phyloP scores from a whole-genome alignment of 2,113 vertebrate species.

The Melanerpes aurifrons region DNA sequence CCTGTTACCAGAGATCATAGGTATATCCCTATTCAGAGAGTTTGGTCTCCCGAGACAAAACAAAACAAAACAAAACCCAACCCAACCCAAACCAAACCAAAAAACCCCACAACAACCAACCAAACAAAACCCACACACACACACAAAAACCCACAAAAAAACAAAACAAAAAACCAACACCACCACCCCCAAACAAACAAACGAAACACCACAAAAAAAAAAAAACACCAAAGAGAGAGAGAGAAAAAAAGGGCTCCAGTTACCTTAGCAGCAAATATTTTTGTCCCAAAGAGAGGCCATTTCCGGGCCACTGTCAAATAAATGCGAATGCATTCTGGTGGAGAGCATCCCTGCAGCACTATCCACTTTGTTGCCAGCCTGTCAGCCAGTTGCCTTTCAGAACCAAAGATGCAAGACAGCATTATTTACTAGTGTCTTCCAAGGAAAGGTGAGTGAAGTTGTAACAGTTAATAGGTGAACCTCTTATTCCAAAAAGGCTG shows the following conservation, averaged over 20 bases:
- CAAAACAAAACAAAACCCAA: too few species aligned
- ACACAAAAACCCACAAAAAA: too few species aligned
- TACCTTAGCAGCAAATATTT: conserved; percentile 88
- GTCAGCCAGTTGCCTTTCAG: conserved; percentile 81
- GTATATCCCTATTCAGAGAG: not conserved
- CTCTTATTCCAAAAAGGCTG: not conserved
- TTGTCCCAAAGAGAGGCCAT: conserved; percentile 89
- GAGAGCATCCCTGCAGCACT: conserved; percentile 83
- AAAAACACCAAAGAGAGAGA: not conserved
- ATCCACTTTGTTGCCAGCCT: conserved; percentile 84
- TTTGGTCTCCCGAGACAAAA: too few species aligned
- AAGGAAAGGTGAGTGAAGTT: not conserved
- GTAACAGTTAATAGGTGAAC: not conserved
- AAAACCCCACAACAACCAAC: too few species aligned
- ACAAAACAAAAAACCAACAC: too few species aligned
- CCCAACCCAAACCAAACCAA: too few species aligned
- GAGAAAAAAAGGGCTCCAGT: not conserved
- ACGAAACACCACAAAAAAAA: too few species aligned
- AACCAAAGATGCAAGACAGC: conserved; percentile 19
- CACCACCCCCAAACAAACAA: too few species aligned
- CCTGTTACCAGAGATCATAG: not conserved
- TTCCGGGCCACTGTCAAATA: conserved; percentile 88
- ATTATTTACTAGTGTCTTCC: not conserved
- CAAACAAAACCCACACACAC: too few species aligned
- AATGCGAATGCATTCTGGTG: conserved; percentile 86